Base-by-base conservation (phyloP, 2,888 invertebrate species). In the Spialia ferax region DNA sequence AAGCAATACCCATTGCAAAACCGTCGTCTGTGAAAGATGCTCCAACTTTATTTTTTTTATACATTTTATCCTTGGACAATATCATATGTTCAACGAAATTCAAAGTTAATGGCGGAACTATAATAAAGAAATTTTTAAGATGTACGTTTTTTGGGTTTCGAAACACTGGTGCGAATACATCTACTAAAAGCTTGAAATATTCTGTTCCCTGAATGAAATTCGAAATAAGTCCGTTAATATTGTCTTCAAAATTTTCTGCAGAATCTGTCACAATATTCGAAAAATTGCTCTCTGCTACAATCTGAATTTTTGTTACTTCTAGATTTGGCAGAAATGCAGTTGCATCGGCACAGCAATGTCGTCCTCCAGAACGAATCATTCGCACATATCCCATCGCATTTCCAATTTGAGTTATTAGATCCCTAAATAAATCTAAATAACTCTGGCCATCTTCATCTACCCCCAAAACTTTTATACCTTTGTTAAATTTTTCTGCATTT, bases 1-100 rank as follows among this genome's bases (percentile, higher is more conserved):
- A 99, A 0, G 99, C 98, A 18, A 95, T 91, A 83, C 99, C 99
- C 95, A 99, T 97, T 4, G 99, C 97, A 92, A 99, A 99, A 13
- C 99, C 99, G 88, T 99, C 99, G 87, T 99, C 99, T 11, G 99
- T 99, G 83, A 99, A 99, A 0, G 98, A 96, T 59, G 98, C 97
- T 13, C 97, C 98, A 13, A 95, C 94, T 90, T 97, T 97, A 82
- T 97, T 97, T 83, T 98, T 98, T 84, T 99, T 99, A 70, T 96
- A 97, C 88, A 99, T 96, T 86, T 97, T 97, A 79, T 99, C 99
- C 84, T 99, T 99, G 72, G 97, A 97, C 55, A 96, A 95, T 71
- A 99, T 96, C 77, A 98, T 97, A 85, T 99, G 97, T 80, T 99
- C 99, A 22, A 99, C 96, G 89, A 97, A 99, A 88, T 99, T 99